A percentile compares a stretch with the other conserved stretches of the same genome.
Conservation (phyloP, 2,797 vertebrate species). For the Discoglossus pictus region DNA sequence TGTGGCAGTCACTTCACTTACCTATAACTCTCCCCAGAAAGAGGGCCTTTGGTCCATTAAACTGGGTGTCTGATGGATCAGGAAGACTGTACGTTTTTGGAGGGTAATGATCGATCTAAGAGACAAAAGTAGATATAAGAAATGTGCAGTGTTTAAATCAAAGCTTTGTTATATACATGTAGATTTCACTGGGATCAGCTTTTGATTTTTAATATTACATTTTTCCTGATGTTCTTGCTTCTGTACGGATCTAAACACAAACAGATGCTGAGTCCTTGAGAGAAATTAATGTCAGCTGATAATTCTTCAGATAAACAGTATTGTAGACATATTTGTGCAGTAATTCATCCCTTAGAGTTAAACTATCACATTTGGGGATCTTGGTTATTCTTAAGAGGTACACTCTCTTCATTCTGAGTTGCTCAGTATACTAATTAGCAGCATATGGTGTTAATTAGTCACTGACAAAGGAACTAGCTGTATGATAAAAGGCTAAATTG, state of each 20-base stretch:
- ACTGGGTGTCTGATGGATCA: conserved; percentile 81
- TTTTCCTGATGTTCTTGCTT: conserved; percentile 23
- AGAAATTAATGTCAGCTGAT: not conserved
- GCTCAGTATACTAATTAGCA: too few relatives aligned
- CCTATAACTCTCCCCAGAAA: conserved; percentile 94
- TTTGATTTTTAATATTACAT: conserved; percentile 30
- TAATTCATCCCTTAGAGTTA: too few relatives aligned
- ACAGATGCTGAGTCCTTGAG: conserved; percentile 2
- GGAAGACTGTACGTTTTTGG: conserved; percentile 85
- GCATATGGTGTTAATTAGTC: too few relatives aligned
- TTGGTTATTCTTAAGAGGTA: too few relatives aligned
- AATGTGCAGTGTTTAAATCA: conserved; percentile 48
- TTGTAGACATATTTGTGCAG: too few relatives aligned
- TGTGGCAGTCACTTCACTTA: conserved; percentile 69
- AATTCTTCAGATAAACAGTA: not conserved
- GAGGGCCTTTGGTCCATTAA: conserved; percentile 89
- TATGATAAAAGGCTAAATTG: too few relatives aligned
- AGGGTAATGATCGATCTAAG: conserved; percentile 91
- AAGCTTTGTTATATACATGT: not conserved
- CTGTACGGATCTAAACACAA: conserved; percentile 20
- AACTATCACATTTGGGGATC: too few relatives aligned
- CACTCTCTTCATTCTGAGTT: too few relatives aligned
- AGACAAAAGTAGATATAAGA: conserved; percentile 45
- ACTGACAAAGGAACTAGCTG: too few relatives aligned
- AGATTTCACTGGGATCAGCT: not conserved